Percentiles rank a stretch among this genome's conserved stretches.
phyloP scores from a whole-genome alignment of 2,888 invertebrate genomes.

The Schizaphis graminum region DNA sequence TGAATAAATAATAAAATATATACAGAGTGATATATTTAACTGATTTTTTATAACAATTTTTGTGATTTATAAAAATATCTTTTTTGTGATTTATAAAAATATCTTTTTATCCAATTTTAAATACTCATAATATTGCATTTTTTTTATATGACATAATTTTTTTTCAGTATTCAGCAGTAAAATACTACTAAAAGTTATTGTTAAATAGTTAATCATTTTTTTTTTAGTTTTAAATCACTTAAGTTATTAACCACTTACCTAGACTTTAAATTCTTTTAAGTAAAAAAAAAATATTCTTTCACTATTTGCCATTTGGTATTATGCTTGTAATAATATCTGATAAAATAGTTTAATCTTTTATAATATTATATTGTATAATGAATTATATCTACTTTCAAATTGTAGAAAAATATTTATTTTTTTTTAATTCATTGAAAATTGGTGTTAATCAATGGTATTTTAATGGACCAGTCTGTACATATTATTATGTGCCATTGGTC shows the following conservation, averaged over 20 bases:
- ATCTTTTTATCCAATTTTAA: not conserved
- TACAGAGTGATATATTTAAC: constrained; percentile 5
- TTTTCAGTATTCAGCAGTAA: not conserved
- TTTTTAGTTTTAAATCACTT: not conserved
- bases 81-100: not conserved
- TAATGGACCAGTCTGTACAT: not conserved
- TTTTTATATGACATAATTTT: not conserved
- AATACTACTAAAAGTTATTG: not conserved
- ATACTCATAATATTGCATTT: not conserved
- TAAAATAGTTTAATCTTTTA: not conserved
- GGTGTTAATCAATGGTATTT: not conserved
- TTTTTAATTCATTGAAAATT: not conserved
- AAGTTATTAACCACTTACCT: not conserved
- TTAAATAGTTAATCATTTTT: not conserved
- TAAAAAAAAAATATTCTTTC: not conserved
- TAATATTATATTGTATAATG: not conserved
- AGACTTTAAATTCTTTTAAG: not conserved
- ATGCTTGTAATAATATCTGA: not conserved
- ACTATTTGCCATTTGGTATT: not conserved
- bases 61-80: too few relatives aligned
- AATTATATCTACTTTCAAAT: not conserved
- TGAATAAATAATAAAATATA: not conserved
- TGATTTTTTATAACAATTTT: not conserved
- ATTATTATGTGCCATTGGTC: not conserved
- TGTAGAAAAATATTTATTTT: not conserved